These are phyloP conservation scores for Siniperca knerii DNA, from an alignment of 2,113 vertebrate genomes.

Conservation along the genomic window DNA sequence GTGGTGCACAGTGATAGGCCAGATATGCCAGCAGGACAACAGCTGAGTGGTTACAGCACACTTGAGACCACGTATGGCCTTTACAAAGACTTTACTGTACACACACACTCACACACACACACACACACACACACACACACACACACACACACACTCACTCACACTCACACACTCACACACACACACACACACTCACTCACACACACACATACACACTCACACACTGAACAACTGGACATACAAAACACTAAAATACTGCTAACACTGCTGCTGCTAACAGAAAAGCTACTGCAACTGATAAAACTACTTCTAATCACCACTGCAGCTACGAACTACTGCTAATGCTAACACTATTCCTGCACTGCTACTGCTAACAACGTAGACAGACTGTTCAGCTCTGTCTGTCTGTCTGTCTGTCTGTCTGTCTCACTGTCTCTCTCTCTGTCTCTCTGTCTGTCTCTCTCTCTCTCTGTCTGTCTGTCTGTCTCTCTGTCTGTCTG, in stretches of 20 bases:
- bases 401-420: too few relatives aligned
- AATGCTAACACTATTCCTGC: too few relatives aligned
- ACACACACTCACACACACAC: not conserved
- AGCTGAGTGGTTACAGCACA: slow-evolving; percentile 30
- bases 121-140: slow-evolving; percentile 4
- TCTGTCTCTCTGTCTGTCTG: too few relatives aligned
- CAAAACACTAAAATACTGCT: too few relatives aligned
- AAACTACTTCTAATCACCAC: not conserved
- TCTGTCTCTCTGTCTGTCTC: too few relatives aligned
- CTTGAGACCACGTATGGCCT: slow-evolving; percentile 13
- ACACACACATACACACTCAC: not conserved
- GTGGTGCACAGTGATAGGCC: not conserved
- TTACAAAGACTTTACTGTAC: slow-evolving; percentile 12
- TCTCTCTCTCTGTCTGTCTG: too few relatives aligned
- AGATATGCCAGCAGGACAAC: slow-evolving; percentile 16
- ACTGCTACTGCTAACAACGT: not conserved
- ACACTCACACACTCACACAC: not conserved
- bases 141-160: not conserved
- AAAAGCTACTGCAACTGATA: too few relatives aligned
- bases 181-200: not conserved
- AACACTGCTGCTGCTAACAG: not conserved
- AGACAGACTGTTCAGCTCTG: too few relatives aligned
- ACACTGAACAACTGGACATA: too few relatives aligned
- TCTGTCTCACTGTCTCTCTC: too few relatives aligned
- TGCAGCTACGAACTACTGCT: not conserved